phyloP scores from a whole-genome alignment of 2,113 vertebrate species.

The Alethe diademata region DNA sequence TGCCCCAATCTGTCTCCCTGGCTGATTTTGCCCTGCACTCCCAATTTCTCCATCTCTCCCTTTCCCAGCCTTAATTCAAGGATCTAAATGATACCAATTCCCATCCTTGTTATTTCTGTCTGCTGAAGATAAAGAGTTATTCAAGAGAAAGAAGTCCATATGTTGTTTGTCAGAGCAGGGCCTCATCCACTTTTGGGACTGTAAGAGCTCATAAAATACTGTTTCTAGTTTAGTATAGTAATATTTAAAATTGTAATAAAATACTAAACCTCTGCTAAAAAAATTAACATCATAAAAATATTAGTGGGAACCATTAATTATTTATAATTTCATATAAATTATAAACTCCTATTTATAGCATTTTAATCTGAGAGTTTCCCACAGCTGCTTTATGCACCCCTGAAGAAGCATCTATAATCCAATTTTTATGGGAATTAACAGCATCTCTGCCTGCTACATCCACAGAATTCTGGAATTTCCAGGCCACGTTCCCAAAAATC shows the following conservation, averaged over 20 bases:
- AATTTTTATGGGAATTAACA: neutral
- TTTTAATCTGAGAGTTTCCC: neutral
- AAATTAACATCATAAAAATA: neutral
- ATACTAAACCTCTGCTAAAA: neutral
- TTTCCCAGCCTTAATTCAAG: neutral
- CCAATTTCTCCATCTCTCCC: neutral
- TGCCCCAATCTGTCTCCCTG: neutral
- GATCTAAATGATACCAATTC: neutral
- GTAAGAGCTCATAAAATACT: neutral
- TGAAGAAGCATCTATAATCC: neutral
- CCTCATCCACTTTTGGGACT: neutral
- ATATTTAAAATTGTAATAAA: neutral
- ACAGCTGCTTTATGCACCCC: neutral
- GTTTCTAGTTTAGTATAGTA: neutral
- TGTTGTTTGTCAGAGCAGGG: neutral
- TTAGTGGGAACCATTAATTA: neutral
- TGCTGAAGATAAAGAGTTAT: neutral
- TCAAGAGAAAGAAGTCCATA: neutral
- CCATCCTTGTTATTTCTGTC: neutral
- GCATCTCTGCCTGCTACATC: neutral
- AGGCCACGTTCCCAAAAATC: accelerated
- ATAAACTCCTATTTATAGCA: neutral
- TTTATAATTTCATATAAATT: neutral
- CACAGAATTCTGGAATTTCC: neutral
- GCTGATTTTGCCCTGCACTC: neutral